These are phyloP conservation scores for Oreochromis grahami DNA, from an alignment of 2,797 vertebrate genomes.

Conservation along the genomic window DNA sequence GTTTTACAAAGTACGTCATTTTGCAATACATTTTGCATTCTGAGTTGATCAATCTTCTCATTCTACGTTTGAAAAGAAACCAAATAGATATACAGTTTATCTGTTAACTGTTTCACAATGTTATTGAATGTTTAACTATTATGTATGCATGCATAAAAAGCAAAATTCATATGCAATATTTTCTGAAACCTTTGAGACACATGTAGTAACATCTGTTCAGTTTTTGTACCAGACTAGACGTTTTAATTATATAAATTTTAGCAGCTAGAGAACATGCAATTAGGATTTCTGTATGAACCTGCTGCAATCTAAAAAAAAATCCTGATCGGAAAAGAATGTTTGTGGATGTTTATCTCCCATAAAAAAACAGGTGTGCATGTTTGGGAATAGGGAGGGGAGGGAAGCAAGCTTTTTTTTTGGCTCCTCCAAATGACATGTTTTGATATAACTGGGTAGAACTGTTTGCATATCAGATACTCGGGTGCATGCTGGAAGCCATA, in stretches of 20 bases:
- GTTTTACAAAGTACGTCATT: background rate
- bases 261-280: slow-evolving; percentile 19
- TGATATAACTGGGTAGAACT: slow-evolving; percentile 14
- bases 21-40: background rate
- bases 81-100: background rate
- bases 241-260: slow-evolving; percentile 23
- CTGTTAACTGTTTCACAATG: background rate
- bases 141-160: background rate
- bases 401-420: background rate
- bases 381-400: background rate
- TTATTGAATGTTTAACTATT: background rate
- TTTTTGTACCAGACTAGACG: background rate
- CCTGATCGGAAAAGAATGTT: background rate
- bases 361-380: slow-evolving; percentile 28
- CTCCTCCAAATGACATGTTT: slow-evolving; percentile 52
- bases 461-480: slow-evolving; percentile 37
- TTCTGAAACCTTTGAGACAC: background rate
- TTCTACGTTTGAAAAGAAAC: background rate
- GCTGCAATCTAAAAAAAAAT: background rate
- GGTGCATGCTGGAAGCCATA: slow-evolving; percentile 25
- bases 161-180: background rate
- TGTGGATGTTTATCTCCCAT: slow-evolving; percentile 5
- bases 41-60: background rate
- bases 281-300: slow-evolving; percentile 1
- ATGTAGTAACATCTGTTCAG: slow-evolving; percentile 10